Evolutionary conservation across 2,797 vertebrate genomes (phyloP).

Genomic region (Cottoperca gobio): DNA sequence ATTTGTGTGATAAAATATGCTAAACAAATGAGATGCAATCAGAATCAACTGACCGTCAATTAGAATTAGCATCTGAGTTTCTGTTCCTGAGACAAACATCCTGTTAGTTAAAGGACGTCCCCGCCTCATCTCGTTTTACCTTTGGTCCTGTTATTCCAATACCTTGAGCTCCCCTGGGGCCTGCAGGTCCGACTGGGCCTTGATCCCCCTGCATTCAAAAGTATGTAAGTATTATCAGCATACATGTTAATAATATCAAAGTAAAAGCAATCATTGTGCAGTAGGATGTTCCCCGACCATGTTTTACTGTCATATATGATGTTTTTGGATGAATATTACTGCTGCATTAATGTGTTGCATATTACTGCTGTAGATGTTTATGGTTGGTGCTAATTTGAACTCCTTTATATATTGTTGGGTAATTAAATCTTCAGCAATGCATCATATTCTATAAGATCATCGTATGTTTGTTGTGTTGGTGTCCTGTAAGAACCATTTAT

Average conservation of each 20-base stretch:
- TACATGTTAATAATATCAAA: no score
- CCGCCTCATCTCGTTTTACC: conserved; percentile 71
- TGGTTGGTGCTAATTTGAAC: no score
- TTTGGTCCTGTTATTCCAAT: conserved; percentile 84
- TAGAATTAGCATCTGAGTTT: not conserved
- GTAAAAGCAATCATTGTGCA: not conserved
- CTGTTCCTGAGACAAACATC: conserved; percentile 1
- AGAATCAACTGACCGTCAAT: conserved; percentile 29
- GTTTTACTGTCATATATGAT: not conserved
- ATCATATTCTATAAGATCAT: not conserved
- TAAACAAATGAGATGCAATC: conserved; percentile 25
- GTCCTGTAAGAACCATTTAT: no score
- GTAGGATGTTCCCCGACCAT: not conserved
- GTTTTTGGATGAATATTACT: not conserved
- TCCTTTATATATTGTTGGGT: not conserved
- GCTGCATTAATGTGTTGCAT: not conserved
- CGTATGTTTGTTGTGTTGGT: no score
- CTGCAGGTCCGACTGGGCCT: conserved; percentile 83
- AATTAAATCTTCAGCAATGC: not conserved
- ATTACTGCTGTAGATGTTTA: not conserved
- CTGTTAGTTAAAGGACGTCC: not conserved
- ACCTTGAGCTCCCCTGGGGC: conserved; percentile 86
- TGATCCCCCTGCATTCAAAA: conserved; percentile 82
- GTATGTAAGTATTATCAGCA: not conserved
- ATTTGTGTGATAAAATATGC: conserved; percentile 11